Evolutionary conservation across 2,113 vertebrate species (phyloP).

Genomic region (Peucedramus taeniatus): DNA sequence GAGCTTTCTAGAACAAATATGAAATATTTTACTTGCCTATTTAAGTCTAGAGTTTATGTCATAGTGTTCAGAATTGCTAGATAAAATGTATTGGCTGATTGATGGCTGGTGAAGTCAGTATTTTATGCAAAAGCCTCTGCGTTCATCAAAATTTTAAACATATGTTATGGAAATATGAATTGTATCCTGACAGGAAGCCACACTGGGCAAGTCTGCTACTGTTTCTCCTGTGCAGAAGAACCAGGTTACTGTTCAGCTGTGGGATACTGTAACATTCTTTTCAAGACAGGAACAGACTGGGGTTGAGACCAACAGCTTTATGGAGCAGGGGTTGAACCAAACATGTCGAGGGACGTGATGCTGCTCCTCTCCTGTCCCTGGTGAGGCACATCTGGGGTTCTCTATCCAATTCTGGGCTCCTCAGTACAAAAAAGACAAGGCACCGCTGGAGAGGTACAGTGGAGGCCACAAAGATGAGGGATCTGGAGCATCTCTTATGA

Average conservation of each 20-base stretch:
- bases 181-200: background rate
- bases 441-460: accelerated
- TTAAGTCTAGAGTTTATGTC: background rate
- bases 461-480: background rate
- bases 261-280: background rate
- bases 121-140: background rate
- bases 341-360: background rate
- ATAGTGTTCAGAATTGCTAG: background rate
- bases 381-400: background rate
- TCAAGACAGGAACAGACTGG: too few species aligned
- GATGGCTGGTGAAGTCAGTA: background rate
- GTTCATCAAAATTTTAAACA: background rate
- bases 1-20: background rate
- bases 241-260: accelerated
- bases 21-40: background rate
- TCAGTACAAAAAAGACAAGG: too few species aligned
- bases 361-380: background rate
- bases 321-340: accelerated
- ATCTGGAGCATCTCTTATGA: too few species aligned
- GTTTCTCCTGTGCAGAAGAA: background rate
- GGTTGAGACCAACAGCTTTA: accelerated
- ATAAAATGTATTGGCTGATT: background rate
- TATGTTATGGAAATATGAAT: accelerated
- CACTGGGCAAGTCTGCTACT: accelerated
- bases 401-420: background rate